phyloP scores from a whole-genome alignment of 2,888 invertebrate species.

The Phaedon cochleariae region DNA sequence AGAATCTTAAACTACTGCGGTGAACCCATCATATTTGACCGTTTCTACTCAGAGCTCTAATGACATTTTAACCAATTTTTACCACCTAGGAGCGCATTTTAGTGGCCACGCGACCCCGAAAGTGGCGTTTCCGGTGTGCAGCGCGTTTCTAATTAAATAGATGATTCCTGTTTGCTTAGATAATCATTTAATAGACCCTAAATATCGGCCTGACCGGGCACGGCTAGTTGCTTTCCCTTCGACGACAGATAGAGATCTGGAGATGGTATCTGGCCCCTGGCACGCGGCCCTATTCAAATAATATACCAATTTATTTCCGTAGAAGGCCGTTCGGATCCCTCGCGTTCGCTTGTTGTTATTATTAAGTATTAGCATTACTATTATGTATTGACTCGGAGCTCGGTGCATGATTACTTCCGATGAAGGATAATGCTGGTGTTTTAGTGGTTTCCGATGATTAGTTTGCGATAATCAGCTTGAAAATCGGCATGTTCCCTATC shows the following conservation, averaged over 20 bases:
- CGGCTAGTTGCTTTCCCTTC: conserved; percentile 59
- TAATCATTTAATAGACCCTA: conserved; percentile 63
- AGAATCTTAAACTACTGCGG: no score
- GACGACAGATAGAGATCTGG: conserved; percentile 49
- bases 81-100: conserved; percentile 13
- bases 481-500: no score
- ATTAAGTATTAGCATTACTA: not conserved
- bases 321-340: not conserved
- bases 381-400: not conserved
- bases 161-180: conserved; percentile 65
- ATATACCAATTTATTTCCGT: conserved; percentile 26
- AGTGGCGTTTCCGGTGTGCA: conserved; percentile 57
- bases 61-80: no score
- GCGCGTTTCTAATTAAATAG: conserved; percentile 63
- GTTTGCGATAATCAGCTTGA: not conserved
- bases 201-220: conserved; percentile 58
- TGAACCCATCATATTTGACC: no score
- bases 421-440: not conserved
- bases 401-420: not conserved
- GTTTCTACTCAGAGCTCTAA: no score
- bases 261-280: conserved; percentile 43
- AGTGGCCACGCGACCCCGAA: conserved; percentile 56
- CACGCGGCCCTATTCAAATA: conserved; percentile 49
- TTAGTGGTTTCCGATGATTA: not conserved
- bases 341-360: not conserved